phyloP scores from a whole-genome alignment of 2,888 invertebrate genomes.

The Cylloceria caligata region DNA sequence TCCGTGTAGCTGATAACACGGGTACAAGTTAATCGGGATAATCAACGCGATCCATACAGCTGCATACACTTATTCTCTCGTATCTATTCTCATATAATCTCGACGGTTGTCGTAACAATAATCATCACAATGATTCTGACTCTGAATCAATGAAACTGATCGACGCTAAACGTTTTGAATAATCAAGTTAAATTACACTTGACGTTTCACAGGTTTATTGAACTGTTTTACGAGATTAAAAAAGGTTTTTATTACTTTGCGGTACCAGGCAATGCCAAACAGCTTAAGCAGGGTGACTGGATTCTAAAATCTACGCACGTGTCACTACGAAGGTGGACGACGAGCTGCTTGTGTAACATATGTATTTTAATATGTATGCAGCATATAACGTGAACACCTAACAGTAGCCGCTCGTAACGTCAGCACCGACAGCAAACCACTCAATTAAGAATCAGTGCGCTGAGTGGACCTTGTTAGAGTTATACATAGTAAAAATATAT shows the following conservation, averaged over 20 bases:
- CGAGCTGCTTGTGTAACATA: background rate
- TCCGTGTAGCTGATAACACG: background rate
- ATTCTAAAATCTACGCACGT: slow-evolving; percentile 55
- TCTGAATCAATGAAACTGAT: slow-evolving; percentile 13
- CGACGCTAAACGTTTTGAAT: slow-evolving; percentile 6
- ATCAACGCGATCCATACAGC: slow-evolving; percentile 26
- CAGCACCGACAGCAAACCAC: slow-evolving; percentile 53
- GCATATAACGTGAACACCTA: slow-evolving; percentile 41
- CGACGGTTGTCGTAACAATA: background rate
- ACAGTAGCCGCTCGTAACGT: slow-evolving; percentile 42
- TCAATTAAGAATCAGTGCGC: slow-evolving; percentile 78
- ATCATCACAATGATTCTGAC: slow-evolving; percentile 28
- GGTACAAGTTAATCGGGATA: background rate
- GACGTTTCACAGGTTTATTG: slow-evolving; percentile 23
- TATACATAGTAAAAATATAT: slow-evolving; percentile 74
- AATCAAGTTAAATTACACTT: background rate
- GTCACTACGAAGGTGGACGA: slow-evolving; percentile 58
- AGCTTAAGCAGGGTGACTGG: background rate
- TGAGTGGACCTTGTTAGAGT: slow-evolving; percentile 77
- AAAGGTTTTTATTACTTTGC: background rate
- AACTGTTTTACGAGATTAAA: background rate
- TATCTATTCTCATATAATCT: slow-evolving; percentile 1
- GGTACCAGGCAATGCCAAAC: background rate
- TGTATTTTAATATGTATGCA: background rate
- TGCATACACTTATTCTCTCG: background rate